phyloP scores from a whole-genome alignment of 2,888 invertebrate species.

The Chloroclystis v-ata region DNA sequence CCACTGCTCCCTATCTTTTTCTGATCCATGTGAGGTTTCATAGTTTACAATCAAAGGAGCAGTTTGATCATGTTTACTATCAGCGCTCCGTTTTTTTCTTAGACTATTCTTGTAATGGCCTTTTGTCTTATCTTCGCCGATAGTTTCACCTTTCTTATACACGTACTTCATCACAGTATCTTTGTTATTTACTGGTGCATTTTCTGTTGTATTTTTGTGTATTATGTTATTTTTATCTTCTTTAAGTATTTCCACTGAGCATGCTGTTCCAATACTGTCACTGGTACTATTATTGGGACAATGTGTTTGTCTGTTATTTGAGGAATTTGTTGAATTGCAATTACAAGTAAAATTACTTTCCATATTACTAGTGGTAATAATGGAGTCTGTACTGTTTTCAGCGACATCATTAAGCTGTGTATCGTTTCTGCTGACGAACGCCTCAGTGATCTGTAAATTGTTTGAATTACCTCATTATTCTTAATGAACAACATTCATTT shows the following conservation, averaged over 20 bases:
- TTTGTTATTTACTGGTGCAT: constrained; percentile 36
- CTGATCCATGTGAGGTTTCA: constrained; percentile 45
- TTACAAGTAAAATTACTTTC: constrained; percentile 10
- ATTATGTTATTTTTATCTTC: neutral
- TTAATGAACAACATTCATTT: neutral
- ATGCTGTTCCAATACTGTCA: neutral
- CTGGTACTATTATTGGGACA: constrained; percentile 9
- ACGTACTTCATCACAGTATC: constrained; percentile 52
- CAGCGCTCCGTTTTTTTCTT: constrained; percentile 43
- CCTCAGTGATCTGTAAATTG: constrained; percentile 56
- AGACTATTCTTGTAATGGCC: constrained; percentile 57
- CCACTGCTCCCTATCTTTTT: constrained; percentile 30
- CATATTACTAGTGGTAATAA: constrained; percentile 17
- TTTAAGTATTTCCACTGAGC: neutral
- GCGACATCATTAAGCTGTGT: constrained; percentile 23
- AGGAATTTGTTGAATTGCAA: constrained; percentile 22
- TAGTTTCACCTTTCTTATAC: constrained; percentile 45
- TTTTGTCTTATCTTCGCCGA: constrained; percentile 36
- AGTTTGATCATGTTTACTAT: constrained; percentile 30
- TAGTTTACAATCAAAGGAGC: constrained; percentile 51
- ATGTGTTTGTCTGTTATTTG: constrained; percentile 7
- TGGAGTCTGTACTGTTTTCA: constrained; percentile 3
- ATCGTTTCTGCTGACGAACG: constrained; percentile 34
- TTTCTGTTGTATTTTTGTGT: constrained; percentile 30
- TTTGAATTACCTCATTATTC: constrained; percentile 2